Percentiles rank a stretch among this genome's conserved stretches.
These are phyloP conservation scores for Diceros bicornis DNA, from an alignment of 2,797 vertebrate species.

Conservation along the genomic window DNA sequence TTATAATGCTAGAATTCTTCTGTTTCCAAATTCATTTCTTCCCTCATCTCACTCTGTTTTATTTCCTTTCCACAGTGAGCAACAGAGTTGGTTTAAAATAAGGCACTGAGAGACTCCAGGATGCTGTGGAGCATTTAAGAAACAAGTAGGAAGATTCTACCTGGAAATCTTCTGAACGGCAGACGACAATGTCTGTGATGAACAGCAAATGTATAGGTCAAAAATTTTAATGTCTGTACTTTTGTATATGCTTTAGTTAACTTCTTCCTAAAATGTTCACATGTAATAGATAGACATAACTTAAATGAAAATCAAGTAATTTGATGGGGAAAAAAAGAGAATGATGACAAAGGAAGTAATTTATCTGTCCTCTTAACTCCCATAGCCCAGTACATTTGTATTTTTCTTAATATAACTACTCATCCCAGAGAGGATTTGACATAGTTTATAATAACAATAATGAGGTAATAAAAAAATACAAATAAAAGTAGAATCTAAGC, in stretches of 20 bases:
- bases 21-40: conserved; percentile 21
- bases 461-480: conserved; percentile 18
- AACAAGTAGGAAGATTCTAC: background rate
- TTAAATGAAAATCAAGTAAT: background rate
- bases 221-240: background rate
- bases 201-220: background rate
- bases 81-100: conserved; percentile 1
- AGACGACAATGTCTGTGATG: background rate
- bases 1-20: background rate
- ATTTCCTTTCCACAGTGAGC: background rate
- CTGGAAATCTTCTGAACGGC: background rate
- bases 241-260: background rate
- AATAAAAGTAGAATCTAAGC: conserved; percentile 45
- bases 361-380: background rate
- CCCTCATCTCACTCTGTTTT: background rate
- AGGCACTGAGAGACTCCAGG: background rate
- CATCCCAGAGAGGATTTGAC: conserved; percentile 38
- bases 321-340: background rate
- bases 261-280: conserved; percentile 3
- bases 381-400: background rate
- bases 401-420: conserved; percentile 19
- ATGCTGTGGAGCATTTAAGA: background rate
- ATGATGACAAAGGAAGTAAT: background rate
- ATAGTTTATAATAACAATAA: background rate
- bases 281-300: background rate